Evolutionary conservation across 2,797 vertebrate genomes (phyloP), one percentile per base, ranked within the genome.

Genomic region (Parauchenoglanis ngamensis): DNA sequence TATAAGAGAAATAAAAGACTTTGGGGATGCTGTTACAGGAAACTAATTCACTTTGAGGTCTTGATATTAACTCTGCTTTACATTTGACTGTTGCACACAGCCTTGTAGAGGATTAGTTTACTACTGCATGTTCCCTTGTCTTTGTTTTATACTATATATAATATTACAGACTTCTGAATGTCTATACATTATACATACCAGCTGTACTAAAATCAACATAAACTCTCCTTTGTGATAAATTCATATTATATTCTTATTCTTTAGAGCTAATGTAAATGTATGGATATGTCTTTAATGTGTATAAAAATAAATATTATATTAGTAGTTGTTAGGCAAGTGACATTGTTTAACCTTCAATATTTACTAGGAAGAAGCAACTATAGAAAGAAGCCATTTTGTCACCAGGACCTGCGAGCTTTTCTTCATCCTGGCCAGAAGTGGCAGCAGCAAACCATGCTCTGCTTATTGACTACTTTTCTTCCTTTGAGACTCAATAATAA

Each of bases 271-370:
- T 77, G 52, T 56, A 19, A 78, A 56, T 28, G 11, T 17, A 17
- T 17, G 2, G 73, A 17, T 28, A 28, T 77, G 17, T 10, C 0
- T 56, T 19, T 28, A n/a, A 52, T 44, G 44, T 77, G 17, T 28
- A 77, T 31, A 31, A 6, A 56, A 56, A 77, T 49, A 49, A 49
- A 49, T 49, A 35, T 56, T 7, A 17, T 80, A 23, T 40, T 13
- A 44, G 84, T 46, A 70, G 46, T 83, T 88, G 3, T 21, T 57
- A 65, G 52, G 59, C 77, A 83, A 80, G 65, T 86, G 70, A 49
- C 73, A 85, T 85, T 68, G 89, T 87, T 89, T 89, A 83, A 70
- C 82, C 81, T 54, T 70, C 56, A 85, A 72, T 84, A 80, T 82
- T 85, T 25, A 21, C 54, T 56, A 83, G 77, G 82, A 84, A 88